Percentiles rank a stretch among this genome's conserved stretches.
These are phyloP conservation scores for Gulo gulo DNA, from an alignment of 2,113 vertebrate species.

Conservation along the genomic window DNA sequence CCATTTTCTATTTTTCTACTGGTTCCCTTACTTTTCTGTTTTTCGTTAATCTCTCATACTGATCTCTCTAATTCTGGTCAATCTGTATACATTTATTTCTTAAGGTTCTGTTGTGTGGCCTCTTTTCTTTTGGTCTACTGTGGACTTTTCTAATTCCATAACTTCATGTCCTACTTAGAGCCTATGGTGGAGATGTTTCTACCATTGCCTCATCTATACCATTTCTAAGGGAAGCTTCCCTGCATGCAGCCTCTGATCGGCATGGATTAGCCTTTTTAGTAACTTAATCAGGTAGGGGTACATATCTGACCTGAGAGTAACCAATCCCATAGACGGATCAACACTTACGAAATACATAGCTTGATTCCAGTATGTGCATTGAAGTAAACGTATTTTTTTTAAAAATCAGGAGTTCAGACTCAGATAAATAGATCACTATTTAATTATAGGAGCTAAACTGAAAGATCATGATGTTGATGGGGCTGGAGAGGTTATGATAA, in stretches of 20 bases:
- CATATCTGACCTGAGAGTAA: background rate
- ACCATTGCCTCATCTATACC: background rate
- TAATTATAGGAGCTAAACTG: background rate
- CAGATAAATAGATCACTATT: background rate
- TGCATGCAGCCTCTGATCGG: background rate
- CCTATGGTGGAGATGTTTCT: background rate
- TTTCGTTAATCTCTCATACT: background rate
- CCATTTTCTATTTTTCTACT: background rate
- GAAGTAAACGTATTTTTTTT: background rate
- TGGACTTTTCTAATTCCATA: background rate
- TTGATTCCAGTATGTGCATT: background rate
- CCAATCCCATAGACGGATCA: background rate
- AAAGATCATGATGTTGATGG: background rate
- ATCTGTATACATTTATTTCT: background rate
- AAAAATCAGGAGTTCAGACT: background rate
- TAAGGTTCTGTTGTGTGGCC: background rate
- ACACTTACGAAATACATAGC: background rate
- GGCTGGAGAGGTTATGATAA: background rate
- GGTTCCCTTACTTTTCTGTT: background rate
- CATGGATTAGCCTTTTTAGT: background rate
- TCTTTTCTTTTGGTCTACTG: background rate
- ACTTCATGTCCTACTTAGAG: background rate
- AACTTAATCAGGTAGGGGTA: background rate
- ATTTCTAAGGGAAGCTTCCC: background rate
- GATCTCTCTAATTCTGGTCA: background rate